Evolutionary conservation across 2,888 invertebrate genomes (phyloP), one percentile per base, ranked within the genome.

Genomic region (Xylota sylvarum): DNA sequence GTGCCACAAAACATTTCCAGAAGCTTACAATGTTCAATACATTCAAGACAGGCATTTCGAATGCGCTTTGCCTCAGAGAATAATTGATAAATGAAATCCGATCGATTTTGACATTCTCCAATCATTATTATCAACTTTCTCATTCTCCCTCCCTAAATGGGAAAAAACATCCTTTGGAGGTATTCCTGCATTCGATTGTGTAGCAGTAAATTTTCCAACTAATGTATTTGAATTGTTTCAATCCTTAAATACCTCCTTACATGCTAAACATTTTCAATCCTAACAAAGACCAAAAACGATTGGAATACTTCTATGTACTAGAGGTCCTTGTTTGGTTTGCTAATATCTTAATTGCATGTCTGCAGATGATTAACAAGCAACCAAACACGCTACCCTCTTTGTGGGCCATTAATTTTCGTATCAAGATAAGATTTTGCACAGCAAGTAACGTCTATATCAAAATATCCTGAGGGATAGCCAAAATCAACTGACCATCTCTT

Each of bases 311-410:
- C n/a, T n/a, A n/a, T n/a, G n/a, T 23, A 23, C 2, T 23, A 23
- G 23, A 5, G 9, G 19, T 19, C 56, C 58, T n/a, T 46, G 58
- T 58, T 58, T 65, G 65, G 56, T 60, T 48, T 58, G 58, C 60
- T 78, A 78, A 78, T 73, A 73, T 62, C 78, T 73, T 73, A 84
- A 84, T 79, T 84, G 74, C 84, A 74, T 79, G 69, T 74, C 80
- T 69, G 64, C 69, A 64, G 64, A 74, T 79, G 74, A 84, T 84
- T 79, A 84, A 73, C 84, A 79, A 79, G 40, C 73, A 48, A 12
- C 30, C 23, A 32, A 14, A 48, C 46, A 64, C 37, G 37, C 79
- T 52, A 23, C 62, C 64, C 64, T 48, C 76, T 64, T 17, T 64
- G 55, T 58, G 64, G 70, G 27, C 70, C 70, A 82, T 82, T 82